A percentile compares a stretch with the other conserved stretches of the same genome.
These are phyloP conservation scores for Syritta pipiens DNA, from an alignment of 2,888 invertebrate species.

Conservation along the genomic window DNA sequence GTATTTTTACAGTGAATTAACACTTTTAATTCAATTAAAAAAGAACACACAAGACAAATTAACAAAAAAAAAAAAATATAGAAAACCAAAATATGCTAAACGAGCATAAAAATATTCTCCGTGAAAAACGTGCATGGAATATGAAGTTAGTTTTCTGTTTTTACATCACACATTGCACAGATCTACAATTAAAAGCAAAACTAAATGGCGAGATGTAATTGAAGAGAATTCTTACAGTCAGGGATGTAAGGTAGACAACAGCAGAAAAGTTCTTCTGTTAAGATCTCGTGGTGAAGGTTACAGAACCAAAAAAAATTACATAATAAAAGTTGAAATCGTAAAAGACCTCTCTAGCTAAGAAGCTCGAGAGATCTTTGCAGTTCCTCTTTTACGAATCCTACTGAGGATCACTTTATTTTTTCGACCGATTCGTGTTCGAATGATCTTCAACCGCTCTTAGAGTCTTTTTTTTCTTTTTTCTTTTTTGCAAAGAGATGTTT, in stretches of 20 bases:
- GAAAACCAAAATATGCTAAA: slow-evolving; percentile 20
- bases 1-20: too few relatives aligned
- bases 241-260: not conserved
- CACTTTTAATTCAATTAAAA: not conserved
- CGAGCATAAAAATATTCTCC: slow-evolving; percentile 43
- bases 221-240: not conserved
- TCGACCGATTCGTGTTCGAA: too few relatives aligned
- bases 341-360: too few relatives aligned
- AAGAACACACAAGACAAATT: not conserved
- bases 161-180: slow-evolving; percentile 18
- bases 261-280: not conserved
- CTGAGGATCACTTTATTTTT: too few relatives aligned
- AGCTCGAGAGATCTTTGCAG: too few relatives aligned
- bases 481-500: too few relatives aligned
- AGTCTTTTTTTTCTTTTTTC: too few relatives aligned
- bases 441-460: too few relatives aligned
- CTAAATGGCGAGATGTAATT: not conserved
- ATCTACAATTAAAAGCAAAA: slow-evolving; percentile 7
- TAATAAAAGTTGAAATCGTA: too few relatives aligned
- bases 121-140: slow-evolving; percentile 38
- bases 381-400: too few relatives aligned
- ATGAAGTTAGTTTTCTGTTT: slow-evolving; percentile 21
- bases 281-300: too few relatives aligned
- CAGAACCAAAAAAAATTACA: too few relatives aligned
- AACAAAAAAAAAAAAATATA: not conserved